Percentiles rank a stretch among this genome's conserved stretches.
Evolutionary conservation across 2,113 vertebrate genomes (phyloP).

Genomic region (Elgaria multicarinata): DNA sequence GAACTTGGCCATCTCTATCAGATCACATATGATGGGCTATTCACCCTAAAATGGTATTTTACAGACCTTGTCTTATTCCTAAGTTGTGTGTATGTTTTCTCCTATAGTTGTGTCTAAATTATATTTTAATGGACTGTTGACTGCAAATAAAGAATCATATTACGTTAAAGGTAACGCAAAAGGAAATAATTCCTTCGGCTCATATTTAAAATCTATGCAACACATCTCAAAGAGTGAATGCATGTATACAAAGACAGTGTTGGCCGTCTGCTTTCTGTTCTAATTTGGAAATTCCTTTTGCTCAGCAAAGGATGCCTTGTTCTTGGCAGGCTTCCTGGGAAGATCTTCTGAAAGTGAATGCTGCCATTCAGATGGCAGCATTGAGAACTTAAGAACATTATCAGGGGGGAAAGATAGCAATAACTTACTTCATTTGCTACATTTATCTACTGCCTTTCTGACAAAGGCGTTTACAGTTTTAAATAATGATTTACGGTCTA

Average conservation of each 20-base stretch:
- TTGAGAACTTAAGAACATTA: not conserved
- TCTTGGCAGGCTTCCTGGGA: conserved; percentile 3
- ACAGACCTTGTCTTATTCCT: too few species aligned
- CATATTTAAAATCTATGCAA: conserved; percentile 9
- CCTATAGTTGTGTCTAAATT: too few species aligned
- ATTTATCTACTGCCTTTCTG: not conserved
- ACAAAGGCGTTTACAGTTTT: not conserved
- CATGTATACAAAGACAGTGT: not conserved
- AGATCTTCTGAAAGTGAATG: conserved; percentile 1
- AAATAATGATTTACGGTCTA: not conserved
- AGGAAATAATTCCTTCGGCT: not conserved
- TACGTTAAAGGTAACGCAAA: too few species aligned
- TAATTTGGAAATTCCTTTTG: conserved; percentile 9
- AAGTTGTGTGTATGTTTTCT: too few species aligned
- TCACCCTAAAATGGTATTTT: too few species aligned
- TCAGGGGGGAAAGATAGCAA: not conserved
- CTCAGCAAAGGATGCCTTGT: conserved; percentile 11
- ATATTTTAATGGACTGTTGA: too few species aligned
- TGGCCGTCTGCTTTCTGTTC: not conserved
- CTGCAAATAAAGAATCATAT: too few species aligned
- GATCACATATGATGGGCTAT: too few species aligned
- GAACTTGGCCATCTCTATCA: too few species aligned
- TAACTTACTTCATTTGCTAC: not conserved
- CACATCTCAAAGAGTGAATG: not conserved
- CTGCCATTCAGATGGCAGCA: not conserved